Conservation (phyloP, 2,888 invertebrate species). For the Lasioglossum figueresi region DNA sequence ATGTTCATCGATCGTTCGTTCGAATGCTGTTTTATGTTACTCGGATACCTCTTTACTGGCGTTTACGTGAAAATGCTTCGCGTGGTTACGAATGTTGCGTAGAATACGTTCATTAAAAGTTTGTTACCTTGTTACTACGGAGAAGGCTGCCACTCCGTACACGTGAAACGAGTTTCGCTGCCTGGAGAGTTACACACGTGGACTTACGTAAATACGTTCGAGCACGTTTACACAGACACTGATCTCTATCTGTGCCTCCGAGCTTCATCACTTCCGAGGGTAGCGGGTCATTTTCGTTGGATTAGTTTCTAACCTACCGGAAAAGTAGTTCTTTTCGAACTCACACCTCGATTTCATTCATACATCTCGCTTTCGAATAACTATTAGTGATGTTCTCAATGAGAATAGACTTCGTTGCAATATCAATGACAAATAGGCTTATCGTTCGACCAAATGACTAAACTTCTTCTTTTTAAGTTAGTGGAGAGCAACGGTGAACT, state of each 20-base stretch:
- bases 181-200: constrained; percentile 18
- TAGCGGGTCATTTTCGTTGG: background rate
- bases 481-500: background rate
- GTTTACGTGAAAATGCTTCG: constrained; percentile 23
- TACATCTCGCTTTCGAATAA: background rate
- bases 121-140: constrained; percentile 45
- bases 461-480: background rate
- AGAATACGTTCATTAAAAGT: constrained; percentile 58
- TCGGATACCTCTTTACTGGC: background rate
- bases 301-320: background rate
- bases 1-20: background rate
- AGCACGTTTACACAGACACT: constrained; percentile 19
- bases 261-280: background rate
- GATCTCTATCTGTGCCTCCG: constrained; percentile 11
- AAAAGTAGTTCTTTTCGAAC: background rate
- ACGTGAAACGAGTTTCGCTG: constrained; percentile 36
- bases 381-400: background rate
- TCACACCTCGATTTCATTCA: background rate
- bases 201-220: constrained; percentile 22
- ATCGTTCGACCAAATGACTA: background rate
- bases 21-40: constrained; percentile 26
- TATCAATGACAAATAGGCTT: too few relatives aligned
- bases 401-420: background rate
- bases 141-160: constrained; percentile 24
- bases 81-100: constrained; percentile 16